These are phyloP conservation scores for Epizoanthus ramosus DNA, from an alignment of 92 coral and sea anemone species.

Conservation along the genomic window DNA sequence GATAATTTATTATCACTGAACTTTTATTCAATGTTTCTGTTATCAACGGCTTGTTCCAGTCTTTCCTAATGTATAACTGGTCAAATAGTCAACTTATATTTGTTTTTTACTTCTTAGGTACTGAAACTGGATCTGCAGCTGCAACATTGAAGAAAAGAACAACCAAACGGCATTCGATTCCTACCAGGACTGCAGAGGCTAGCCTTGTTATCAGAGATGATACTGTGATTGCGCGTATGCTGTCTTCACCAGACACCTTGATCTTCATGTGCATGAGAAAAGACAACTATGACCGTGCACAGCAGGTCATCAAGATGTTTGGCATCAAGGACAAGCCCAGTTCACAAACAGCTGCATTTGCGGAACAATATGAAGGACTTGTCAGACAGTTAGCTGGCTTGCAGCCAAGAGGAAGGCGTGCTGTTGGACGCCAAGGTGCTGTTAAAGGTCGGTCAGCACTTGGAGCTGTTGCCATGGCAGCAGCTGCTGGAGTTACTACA, in stretches of 20 bases:
- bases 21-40: no score
- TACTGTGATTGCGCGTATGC: constrained; percentile 89
- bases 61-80: no score
- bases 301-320: constrained; percentile 94
- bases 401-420: constrained; percentile 69
- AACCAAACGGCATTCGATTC: constrained; percentile 28
- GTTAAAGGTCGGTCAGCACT: constrained; percentile 63
- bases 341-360: constrained; percentile 88
- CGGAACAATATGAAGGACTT: constrained; percentile 80
- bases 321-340: constrained; percentile 75
- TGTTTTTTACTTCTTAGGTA: constrained; percentile 41
- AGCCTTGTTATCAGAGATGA: constrained; percentile 66
- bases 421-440: constrained; percentile 45
- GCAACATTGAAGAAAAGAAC: constrained; percentile 44
- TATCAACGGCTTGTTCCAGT: no score
- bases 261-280: constrained; percentile 98
- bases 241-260: constrained; percentile 92
- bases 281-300: constrained; percentile 90
- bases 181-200: constrained; percentile 52
- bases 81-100: not conserved
- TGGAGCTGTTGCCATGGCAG: constrained; percentile 99
- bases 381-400: constrained; percentile 73
- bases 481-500: constrained; percentile 90
- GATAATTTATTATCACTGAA: no score
- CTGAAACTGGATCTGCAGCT: constrained; percentile 54